Base-by-base conservation (phyloP, 2,888 invertebrate genomes). In the Dryococelus australis region DNA sequence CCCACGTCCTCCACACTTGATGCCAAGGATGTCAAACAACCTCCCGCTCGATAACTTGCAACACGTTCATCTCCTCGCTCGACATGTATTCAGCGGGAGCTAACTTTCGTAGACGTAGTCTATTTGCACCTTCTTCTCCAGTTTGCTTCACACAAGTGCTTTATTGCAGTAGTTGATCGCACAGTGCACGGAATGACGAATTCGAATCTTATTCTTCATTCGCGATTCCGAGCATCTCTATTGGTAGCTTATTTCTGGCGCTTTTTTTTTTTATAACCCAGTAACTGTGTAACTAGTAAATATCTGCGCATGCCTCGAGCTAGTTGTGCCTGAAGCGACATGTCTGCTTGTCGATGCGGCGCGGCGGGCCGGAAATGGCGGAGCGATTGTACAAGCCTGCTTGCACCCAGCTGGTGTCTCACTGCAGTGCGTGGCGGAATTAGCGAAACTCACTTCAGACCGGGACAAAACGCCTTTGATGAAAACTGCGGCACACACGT, bases 11-110 rank as follows among this genome's bases (percentile, higher is more conserved):
- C 16, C 65, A 65, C 24, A 65, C 16, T 20, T 65, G 65, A 87
- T 85, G 88, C 88, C 88, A 88, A 88, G 88, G 88, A 88, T 88
- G 88, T 88, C 88, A 87, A 85, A 87, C 87, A 81, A 26, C 47
- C 51, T 20, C n/a, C 65, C 65, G 8, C 65, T 20, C 20, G 16
- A 10, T 65, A 8, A 12, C 65, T 65, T 65, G 65, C 65, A 24
- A n/a, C 65, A 65, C 65, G 65, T 65, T n/a, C 16, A 65, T 2
- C n/a, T 65, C 65, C 4, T 47, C 47, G 47, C 47, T 16, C 65
- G 10, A 20, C 8, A 65, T 20, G 24, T 24, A 20, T 20, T 65
- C 65, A 20, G 5, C 65, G 65, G 24, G 20, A 24, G n/a, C 35
- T 35, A 65, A n/a, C 65, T 3, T 16, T n/a, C 16, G n/a, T n/a